Base-by-base conservation (phyloP, 2,113 vertebrate genomes). In the Epinephelus moara region DNA sequence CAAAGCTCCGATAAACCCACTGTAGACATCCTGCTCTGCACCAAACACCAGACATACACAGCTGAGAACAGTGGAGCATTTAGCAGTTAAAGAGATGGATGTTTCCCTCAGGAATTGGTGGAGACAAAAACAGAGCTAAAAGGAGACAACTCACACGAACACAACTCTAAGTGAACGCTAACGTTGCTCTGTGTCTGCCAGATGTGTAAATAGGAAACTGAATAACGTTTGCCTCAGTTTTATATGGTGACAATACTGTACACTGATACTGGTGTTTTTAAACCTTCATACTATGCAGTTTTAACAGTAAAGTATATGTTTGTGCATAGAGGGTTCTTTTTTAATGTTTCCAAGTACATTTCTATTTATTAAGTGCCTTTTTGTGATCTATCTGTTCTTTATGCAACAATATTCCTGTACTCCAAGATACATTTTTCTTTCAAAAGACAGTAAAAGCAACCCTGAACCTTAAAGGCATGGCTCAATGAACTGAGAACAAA, bases 61-160 rank as follows among this genome's bases (percentile, higher is more conserved):
- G 19, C 6, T 33, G 14, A 53, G 52, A 27, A 40, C 3, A 23
- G 52, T 37, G 49, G 19, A 37, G 52, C 49, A n/a, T 53, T 70
- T 37, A 70, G 27, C 52, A 56, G 33, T 21, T 10, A 56, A 70
- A 56, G 30, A 17, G 33, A 12, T 50, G 40, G 27, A 70, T 70
- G 21, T 71, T 23, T 56, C 21, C 52, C 13, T 59, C 3, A 18
- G 52, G 30, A 70, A 18, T 70, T n/a, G 68, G 60, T 63, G 21
- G 30, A 62, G 60, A 75, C 21, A 63, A 70, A 55, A 63, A n/a
- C 47, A 27, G 42, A 53, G 72, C 30, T 52, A 42, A 53, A 53
- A 50, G 11, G 17, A 30, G 50, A 19, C n/a, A 18, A 33, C 10
- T 37, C 33, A 37, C 33, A 40, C 18, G 40, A 63, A 12, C 30